A percentile compares a stretch with the other conserved stretches of the same genome.
These are phyloP conservation scores for Entelurus aequoreus DNA, from an alignment of 2,113 vertebrate genomes.

Conservation along the genomic window DNA sequence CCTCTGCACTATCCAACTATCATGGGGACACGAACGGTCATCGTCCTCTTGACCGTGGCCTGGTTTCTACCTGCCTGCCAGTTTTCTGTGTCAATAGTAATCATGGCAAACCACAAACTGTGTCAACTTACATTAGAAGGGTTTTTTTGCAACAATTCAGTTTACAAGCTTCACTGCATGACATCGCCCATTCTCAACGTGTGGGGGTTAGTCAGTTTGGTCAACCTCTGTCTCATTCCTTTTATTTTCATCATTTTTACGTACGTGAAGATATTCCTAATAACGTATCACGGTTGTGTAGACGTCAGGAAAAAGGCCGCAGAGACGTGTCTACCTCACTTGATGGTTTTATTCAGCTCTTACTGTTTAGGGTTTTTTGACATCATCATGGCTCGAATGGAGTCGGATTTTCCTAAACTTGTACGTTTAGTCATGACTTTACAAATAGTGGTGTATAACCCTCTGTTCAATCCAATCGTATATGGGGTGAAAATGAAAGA, in stretches of 20 bases:
- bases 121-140: slow-evolving; percentile 7
- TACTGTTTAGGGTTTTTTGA: slow-evolving; percentile 17
- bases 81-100: rapidly evolving
- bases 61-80: slow-evolving; percentile 27
- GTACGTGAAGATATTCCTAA: slow-evolving; percentile 24
- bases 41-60: slow-evolving; percentile 1
- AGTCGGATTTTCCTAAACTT: slow-evolving; percentile 15
- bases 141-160: slow-evolving; percentile 26
- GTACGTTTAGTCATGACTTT: slow-evolving; percentile 23
- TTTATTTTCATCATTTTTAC: slow-evolving; percentile 34
- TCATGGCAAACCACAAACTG: background rate
- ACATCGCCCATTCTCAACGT: background rate
- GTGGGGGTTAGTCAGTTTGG: slow-evolving; percentile 2
- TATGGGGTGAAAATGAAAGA: no score
- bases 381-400: background rate
- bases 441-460: slow-evolving; percentile 14
- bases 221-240: slow-evolving; percentile 2
- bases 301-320: slow-evolving; percentile 27
- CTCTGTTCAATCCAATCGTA: no score
- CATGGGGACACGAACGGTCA: slow-evolving; percentile 16
- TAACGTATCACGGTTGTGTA: background rate
- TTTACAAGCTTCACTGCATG: slow-evolving; percentile 14
- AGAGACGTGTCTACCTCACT: slow-evolving; percentile 39
- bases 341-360: slow-evolving; percentile 23
- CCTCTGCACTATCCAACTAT: no score